Evolutionary conservation across 2,888 invertebrate genomes (phyloP), one percentile per base, ranked within the genome.

Genomic region (Athetis lepigone): DNA sequence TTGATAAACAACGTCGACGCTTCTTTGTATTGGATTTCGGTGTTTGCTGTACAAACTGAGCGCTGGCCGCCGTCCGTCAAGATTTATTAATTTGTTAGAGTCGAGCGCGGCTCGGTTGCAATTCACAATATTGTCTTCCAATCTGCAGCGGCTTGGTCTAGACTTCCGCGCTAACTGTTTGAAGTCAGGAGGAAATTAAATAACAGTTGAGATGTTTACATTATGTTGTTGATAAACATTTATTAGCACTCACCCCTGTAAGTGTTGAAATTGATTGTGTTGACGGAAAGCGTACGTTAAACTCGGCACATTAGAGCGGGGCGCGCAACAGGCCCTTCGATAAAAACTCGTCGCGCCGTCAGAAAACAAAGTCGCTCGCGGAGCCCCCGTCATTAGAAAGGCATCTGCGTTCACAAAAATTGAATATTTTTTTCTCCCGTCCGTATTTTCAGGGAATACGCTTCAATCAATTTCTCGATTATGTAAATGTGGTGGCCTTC

Each of bases 381-480:
- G 50, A 60, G 61, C 75, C 79, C 72, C 75, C 76, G 81, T 86
- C 90, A 90, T 92, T 90, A 90, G 85, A 87, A 88, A 87, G 85
- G 85, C 89, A 91, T 91, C 90, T 89, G 83, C 84, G 84, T 82
- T 84, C 83, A 75, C 77, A 82, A 83, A 85, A 88, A 91, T 91
- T 91, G 88, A 92, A 85, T 85, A 88, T 88, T 88, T 87, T 80
- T 80, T 81, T 77, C 77, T 62, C 80, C 79, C 77, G 72, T 71
- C 77, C 80, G 83, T 87, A 87, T 89, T 90, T 89, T 86, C 82
- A 82, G 84, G 79, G 85, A 88, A 88, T 87, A 91, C 89, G 92
- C 90, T 89, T 88, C 93, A 93, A 94, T 93, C 93, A 93, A 93
- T 93, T 90, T 90, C 88, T 89, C 92, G 92, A 93, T 93, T 92